Conservation (phyloP, 2,888 invertebrate genomes). For the Ischnus inquisitorius region DNA sequence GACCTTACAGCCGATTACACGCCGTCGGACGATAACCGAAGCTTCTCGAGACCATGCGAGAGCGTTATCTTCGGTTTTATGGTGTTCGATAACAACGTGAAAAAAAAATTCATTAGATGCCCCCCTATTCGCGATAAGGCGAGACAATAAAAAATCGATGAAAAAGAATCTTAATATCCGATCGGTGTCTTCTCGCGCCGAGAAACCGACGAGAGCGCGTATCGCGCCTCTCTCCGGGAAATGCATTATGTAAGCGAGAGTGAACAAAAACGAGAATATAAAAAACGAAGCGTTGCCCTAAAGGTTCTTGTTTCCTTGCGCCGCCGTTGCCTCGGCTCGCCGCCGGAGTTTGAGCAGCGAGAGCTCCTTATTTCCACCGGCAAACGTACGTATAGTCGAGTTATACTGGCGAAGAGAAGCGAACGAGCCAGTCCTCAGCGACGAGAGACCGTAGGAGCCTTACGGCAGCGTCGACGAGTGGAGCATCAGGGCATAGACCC, state of each 20-base stretch:
- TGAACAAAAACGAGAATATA: conserved; percentile 75
- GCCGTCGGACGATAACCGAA: not conserved
- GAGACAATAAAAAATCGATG: not conserved
- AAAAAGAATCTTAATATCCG: not conserved
- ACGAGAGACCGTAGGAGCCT: conserved; percentile 23
- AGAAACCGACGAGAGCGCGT: not conserved
- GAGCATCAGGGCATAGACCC: conserved; percentile 82
- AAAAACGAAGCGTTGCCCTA: conserved; percentile 55
- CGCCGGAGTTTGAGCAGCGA: conserved; percentile 22
- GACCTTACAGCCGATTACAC: conserved; percentile 52
- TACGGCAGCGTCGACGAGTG: conserved; percentile 64
- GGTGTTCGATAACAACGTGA: not conserved
- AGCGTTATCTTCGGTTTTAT: not conserved
- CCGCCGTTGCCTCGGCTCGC: conserved; percentile 55
- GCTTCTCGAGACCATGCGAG: not conserved
- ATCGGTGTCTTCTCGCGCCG: not conserved
- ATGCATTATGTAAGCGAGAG: conserved; percentile 78
- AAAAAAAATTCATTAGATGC: not conserved
- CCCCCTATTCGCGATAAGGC: not conserved
- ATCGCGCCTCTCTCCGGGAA: conserved; percentile 67
- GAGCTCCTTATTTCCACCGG: conserved; percentile 36
- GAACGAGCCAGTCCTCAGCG: conserved; percentile 55
- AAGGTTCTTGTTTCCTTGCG: conserved; percentile 62
- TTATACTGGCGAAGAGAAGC: conserved; percentile 32
- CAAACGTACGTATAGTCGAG: conserved; percentile 9